Percentiles rank a stretch among this genome's conserved stretches.
Evolutionary conservation across 2,888 invertebrate genomes (phyloP).

Genomic region (Pyrgus malvae): DNA sequence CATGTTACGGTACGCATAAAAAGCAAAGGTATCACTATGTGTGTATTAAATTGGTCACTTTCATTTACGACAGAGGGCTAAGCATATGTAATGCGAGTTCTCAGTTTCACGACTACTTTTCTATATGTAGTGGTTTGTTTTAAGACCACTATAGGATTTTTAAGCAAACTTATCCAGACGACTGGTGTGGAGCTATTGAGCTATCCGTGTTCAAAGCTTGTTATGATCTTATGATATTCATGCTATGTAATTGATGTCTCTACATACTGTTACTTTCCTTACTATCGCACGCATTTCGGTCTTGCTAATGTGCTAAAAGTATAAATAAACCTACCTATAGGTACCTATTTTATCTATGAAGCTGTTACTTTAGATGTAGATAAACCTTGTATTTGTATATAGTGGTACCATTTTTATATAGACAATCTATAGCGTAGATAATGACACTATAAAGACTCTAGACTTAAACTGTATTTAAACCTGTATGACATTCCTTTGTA

Average conservation of each 20-base stretch:
- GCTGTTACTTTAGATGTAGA: conserved; percentile 8
- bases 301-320: conserved; percentile 15
- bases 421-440: conserved; percentile 13
- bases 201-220: too few species aligned
- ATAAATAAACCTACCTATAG: conserved; percentile 1
- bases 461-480: not conserved
- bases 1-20: too few species aligned
- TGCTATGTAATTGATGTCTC: not conserved
- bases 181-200: too few species aligned
- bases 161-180: too few species aligned
- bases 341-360: conserved; percentile 12
- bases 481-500: conserved; percentile 2
- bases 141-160: not conserved
- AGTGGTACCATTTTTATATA: not conserved
- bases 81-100: too few species aligned
- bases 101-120: too few species aligned
- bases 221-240: too few species aligned
- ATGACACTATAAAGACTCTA: conserved; percentile 10
- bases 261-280: conserved; percentile 5
- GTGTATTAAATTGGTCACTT: too few species aligned
- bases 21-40: too few species aligned
- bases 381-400: conserved; percentile 7
- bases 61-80: too few species aligned
- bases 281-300: conserved; percentile 32
- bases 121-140: not conserved